phyloP scores from a whole-genome alignment of 2,113 vertebrate genomes.

The Paramisgurnus dabryanus region DNA sequence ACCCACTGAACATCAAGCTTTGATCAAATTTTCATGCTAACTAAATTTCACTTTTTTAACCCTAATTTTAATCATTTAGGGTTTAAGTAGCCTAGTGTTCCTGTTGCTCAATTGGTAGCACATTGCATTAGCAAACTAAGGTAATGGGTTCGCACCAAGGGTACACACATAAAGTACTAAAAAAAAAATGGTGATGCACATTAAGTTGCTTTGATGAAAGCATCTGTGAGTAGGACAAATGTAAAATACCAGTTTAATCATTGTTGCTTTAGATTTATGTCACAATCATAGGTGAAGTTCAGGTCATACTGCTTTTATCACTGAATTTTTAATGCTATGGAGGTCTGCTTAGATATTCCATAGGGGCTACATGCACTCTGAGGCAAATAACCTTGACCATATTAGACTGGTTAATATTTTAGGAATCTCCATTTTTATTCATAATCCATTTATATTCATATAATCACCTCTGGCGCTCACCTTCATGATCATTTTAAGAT shows the following conservation, averaged over 20 bases:
- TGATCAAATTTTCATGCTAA: too few relatives aligned
- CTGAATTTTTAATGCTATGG: not conserved
- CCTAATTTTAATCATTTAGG: too few relatives aligned
- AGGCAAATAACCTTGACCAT: not conserved
- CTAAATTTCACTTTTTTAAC: too few relatives aligned
- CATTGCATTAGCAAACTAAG: too few relatives aligned
- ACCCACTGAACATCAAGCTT: not conserved
- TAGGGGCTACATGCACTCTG: not conserved
- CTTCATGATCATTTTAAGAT: slow-evolving; percentile 4
- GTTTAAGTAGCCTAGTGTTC: too few relatives aligned
- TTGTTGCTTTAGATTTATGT: not conserved
- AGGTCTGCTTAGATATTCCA: not conserved
- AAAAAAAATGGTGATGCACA: too few relatives aligned
- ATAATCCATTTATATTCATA: slow-evolving; percentile 21
- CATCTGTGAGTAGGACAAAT: too few relatives aligned
- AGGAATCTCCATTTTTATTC: not conserved
- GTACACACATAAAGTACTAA: too few relatives aligned
- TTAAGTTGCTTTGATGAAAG: too few relatives aligned
- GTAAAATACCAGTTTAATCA: too few relatives aligned
- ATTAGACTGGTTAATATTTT: slow-evolving; percentile 1
- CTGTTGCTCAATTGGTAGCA: too few relatives aligned
- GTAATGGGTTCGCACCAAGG: too few relatives aligned
- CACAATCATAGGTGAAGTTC: not conserved
- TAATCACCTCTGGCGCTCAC: not conserved
- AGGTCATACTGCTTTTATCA: not conserved